These are phyloP conservation scores for Rhopilema esculentum DNA, from an alignment of 30 jellyfish, hydroid and myxozoan genomes.

Conservation along the genomic window DNA sequence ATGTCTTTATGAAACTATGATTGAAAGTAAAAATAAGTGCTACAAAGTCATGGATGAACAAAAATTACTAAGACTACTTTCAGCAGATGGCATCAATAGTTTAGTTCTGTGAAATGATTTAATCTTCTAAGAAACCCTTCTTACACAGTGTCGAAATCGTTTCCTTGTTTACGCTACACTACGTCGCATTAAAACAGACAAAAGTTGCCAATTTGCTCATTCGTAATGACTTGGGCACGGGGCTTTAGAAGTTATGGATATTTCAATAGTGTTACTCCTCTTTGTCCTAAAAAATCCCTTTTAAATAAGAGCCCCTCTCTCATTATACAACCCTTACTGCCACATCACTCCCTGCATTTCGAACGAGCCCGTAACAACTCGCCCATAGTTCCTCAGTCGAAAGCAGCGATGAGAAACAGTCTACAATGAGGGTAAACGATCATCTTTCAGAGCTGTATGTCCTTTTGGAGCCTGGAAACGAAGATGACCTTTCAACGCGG, in stretches of 20 bases:
- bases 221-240: not conserved
- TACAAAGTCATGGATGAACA: not conserved
- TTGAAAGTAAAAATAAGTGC: no score
- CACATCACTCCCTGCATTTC: no score
- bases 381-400: no score
- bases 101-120: not conserved
- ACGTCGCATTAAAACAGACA: not conserved
- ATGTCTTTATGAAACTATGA: no score
- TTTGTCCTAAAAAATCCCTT: not conserved
- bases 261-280: not conserved
- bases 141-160: not conserved
- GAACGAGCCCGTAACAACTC: no score
- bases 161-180: not conserved
- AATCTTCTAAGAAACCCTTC: not conserved
- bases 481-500: slow-evolving; percentile 56
- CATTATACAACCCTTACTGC: no score
- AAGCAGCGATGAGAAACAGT: not conserved
- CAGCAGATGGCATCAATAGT: not conserved
- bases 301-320: not conserved
- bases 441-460: slow-evolving; percentile 39
- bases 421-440: not conserved
- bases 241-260: not conserved
- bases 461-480: slow-evolving; percentile 56
- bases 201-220: not conserved
- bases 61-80: not conserved